Conservation (phyloP, 1,140 invertebrate genomes). For the Drosophila murphyi region DNA sequence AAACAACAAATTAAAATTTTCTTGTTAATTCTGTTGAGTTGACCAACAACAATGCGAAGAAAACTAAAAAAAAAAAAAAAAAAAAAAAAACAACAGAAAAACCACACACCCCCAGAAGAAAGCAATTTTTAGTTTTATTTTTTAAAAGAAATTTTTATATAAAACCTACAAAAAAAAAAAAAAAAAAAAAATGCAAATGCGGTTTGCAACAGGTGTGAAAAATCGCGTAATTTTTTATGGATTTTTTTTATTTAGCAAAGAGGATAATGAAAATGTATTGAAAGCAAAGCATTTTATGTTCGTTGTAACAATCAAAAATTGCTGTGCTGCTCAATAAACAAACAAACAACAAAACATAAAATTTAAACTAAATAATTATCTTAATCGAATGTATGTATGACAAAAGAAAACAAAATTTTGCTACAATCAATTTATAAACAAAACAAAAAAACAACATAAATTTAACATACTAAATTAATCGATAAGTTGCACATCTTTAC, state of each 20-base stretch:
- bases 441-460: conserved; percentile 54
- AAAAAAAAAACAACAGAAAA: not conserved
- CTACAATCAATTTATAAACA: conserved; percentile 62
- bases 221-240: conserved; percentile 5
- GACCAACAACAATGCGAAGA: conserved; percentile 22
- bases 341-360: conserved; percentile 22
- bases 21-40: conserved; percentile 76
- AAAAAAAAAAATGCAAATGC: conserved; percentile 26
- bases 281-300: conserved; percentile 74
- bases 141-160: conserved; percentile 57
- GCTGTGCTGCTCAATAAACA: conserved; percentile 82
- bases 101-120: not conserved
- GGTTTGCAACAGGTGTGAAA: conserved; percentile 18
- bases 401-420: conserved; percentile 52
- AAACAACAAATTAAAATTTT: conserved; percentile 65
- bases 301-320: conserved; percentile 75
- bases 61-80: conserved; percentile 5
- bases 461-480: conserved; percentile 61
- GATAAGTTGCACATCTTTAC: conserved; percentile 82
- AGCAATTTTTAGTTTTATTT: conserved; percentile 70
- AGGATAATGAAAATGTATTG: conserved; percentile 37
- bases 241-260: conserved; percentile 30
- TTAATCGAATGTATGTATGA: conserved; percentile 33
- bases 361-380: conserved; percentile 13
- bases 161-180: conserved; percentile 54